Percentiles rank a stretch among this genome's conserved stretches.
Evolutionary conservation across 1,140 invertebrate genomes (phyloP).

Genomic region (Eupristina koningsbergeri): DNA sequence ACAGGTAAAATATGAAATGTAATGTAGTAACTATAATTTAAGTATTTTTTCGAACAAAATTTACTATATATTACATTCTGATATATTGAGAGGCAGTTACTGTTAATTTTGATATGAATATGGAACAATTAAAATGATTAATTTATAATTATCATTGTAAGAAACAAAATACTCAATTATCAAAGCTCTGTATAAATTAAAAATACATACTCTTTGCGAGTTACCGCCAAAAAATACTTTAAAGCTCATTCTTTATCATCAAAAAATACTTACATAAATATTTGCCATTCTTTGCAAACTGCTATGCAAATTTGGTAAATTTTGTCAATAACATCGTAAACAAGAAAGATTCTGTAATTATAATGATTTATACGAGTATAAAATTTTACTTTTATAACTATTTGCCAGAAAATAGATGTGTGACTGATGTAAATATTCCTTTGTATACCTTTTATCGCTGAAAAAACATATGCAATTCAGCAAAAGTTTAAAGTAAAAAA

Average conservation of each 20-base stretch:
- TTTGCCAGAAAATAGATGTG: constrained; percentile 11
- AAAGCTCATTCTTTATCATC: not conserved
- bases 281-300: not conserved
- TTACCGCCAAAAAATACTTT: not conserved
- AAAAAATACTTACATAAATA: not conserved
- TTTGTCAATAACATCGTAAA: not conserved
- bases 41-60: not conserved
- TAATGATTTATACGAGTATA: constrained; percentile 5
- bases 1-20: not conserved
- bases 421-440: constrained; percentile 4
- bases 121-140: not conserved
- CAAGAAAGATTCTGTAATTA: not conserved
- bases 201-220: not conserved
- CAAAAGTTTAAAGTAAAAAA: not conserved
- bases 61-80: not conserved
- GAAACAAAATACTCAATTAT: not conserved
- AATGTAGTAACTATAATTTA: not conserved
- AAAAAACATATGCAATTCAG: not conserved
- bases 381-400: constrained; percentile 2
- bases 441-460: not conserved
- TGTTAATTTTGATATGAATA: not conserved
- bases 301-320: not conserved
- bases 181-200: not conserved
- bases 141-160: not conserved
- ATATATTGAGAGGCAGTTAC: not conserved